Percentiles rank a stretch among this genome's conserved stretches.
Evolutionary conservation across 2,888 invertebrate genomes (phyloP).

Genomic region (Himalopsyche tibetana): DNA sequence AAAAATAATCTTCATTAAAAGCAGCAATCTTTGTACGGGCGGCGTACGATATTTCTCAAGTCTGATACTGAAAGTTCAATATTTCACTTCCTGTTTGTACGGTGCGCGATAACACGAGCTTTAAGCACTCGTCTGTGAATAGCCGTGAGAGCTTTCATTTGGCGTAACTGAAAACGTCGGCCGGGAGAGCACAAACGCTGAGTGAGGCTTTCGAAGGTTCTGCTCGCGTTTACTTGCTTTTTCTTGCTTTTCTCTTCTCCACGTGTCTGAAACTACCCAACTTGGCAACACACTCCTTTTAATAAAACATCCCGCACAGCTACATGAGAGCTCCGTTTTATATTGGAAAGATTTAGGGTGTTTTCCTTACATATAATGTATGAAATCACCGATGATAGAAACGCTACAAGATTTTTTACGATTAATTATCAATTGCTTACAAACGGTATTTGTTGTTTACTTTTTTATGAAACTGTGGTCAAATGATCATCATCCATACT

Average conservation of each 20-base stretch:
- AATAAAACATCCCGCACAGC: slow-evolving; percentile 14
- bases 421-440: too few species aligned
- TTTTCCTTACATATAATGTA: neutral
- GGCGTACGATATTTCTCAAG: neutral
- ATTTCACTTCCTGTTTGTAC: slow-evolving; percentile 36
- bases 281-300: slow-evolving; percentile 33
- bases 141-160: slow-evolving; percentile 32
- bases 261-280: slow-evolving; percentile 37
- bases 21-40: neutral
- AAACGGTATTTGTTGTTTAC: too few species aligned
- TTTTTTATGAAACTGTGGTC: too few species aligned
- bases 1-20: too few species aligned
- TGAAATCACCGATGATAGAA: neutral
- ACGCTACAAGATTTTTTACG: too few species aligned
- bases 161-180: slow-evolving; percentile 43
- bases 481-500: too few species aligned
- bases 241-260: slow-evolving; percentile 6
- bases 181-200: slow-evolving; percentile 37
- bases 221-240: neutral
- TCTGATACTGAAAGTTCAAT: slow-evolving; percentile 19
- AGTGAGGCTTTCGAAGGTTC: slow-evolving; percentile 37
- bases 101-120: slow-evolving; percentile 23
- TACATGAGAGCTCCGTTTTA: neutral
- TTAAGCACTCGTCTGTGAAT: slow-evolving; percentile 39
- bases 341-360: neutral